Evolutionary conservation across 2,888 invertebrate genomes (phyloP).

Genomic region (Tipula lateralis): DNA sequence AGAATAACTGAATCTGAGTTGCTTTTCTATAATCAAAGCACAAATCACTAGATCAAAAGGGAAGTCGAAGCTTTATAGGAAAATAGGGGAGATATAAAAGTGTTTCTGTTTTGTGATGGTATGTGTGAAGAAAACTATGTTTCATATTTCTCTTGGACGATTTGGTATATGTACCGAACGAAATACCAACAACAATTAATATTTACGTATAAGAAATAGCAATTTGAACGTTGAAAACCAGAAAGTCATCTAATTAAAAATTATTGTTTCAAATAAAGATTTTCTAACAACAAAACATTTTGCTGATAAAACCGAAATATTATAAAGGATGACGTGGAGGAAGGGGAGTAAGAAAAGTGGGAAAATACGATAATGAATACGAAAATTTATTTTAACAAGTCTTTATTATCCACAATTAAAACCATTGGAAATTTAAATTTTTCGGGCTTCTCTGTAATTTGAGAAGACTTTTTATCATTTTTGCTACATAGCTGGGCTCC

Average conservation of each 20-base stretch:
- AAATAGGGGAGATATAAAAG: too few relatives aligned
- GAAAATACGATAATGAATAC: neutral
- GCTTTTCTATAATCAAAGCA: too few relatives aligned
- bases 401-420: neutral
- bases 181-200: neutral
- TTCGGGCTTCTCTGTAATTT: neutral
- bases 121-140: too few relatives aligned
- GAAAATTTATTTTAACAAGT: neutral
- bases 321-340: neutral
- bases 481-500: neutral
- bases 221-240: neutral
- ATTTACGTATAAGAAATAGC: neutral
- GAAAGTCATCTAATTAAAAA: neutral
- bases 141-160: too few relatives aligned
- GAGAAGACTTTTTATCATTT: neutral
- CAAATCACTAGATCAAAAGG: too few relatives aligned
- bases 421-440: neutral
- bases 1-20: too few relatives aligned
- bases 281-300: neutral
- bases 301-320: neutral
- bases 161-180: too few relatives aligned
- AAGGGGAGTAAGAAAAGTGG: neutral
- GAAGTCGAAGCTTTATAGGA: too few relatives aligned
- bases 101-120: too few relatives aligned
- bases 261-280: neutral